Base-by-base conservation (phyloP, 2,888 invertebrate genomes). In the Zhuqinia jingwanae region DNA sequence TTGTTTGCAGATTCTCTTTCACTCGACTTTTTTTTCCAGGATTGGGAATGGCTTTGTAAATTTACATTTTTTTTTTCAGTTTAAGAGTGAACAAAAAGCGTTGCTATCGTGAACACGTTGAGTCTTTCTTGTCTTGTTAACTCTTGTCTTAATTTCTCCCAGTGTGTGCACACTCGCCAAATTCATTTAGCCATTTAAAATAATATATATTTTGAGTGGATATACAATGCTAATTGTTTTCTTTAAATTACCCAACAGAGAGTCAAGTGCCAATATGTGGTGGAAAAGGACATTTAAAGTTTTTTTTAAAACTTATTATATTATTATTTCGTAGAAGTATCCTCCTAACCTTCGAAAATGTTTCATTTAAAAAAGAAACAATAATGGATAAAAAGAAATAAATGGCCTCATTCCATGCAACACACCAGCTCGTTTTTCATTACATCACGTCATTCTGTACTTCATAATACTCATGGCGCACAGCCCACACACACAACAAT, bases 381-480 rank as follows among this genome's bases (percentile, higher is more conserved):
- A 30, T 65, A 70, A 47, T 70, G 70, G 70, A 70, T 22, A 70
- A 70, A 47, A 25, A 8, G 70, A 36, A 70, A 70, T 47, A 73
- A 81, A 81, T 81, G 70, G 70, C 81, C 81, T 70, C 70, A 58
- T 70, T 81, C 70, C 73, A 80, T 70, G 70, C 70, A 70, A 70
- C 70, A 47, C 47, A 25, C 36, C 50, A 65, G 30, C 56, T 80
- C 30, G 30, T 42, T 22, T 81, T 73, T 30, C 42, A 80, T 70
- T 81, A 56, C 53, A 56, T 70, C 73, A 73, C 81, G 58, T 81
- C 30, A 65, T 68, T 65, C 30, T 47, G 2, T 45, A 68, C 25
- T 68, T 68, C 58, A 50, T 58, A 47, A 20, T 36, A 13, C 50
- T 15, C n/a, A 8, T 50, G 13, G 50, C 50, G 17, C 27, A 30